Base-by-base conservation (phyloP, 2,113 vertebrate genomes). In the Odontesthes bonariensis region DNA sequence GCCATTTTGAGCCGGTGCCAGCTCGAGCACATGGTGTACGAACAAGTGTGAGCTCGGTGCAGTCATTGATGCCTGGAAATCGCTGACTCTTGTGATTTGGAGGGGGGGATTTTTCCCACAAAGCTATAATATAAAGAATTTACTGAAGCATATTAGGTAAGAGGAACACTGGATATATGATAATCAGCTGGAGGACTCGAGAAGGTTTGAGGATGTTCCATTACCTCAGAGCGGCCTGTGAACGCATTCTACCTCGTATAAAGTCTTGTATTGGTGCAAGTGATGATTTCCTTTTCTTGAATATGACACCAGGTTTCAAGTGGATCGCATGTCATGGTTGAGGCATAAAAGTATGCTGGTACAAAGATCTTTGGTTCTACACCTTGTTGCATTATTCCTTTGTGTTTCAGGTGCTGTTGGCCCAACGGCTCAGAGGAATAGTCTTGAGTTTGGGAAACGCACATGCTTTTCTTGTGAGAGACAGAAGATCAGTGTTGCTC, bases 131-230 rank as follows among this genome's bases (percentile, higher is more conserved):
- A 53, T 56, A 40, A 79, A 71, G 61, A 82, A 90, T 86, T 55
- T 87, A 73, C 66, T 63, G 73, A 86, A 82, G 77, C 56, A 69
- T 77, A 65, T 87, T 69, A 59, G 55, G 69, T 83, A 78, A 84
- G 55, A 52, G 22, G 55, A 61, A 53, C 38, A n/a, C 52, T 1
- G 1, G 35, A 72, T 27, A 61, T 71, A 47, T 51, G 80, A 20
- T 32, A 67, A 3, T 58, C 69, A 74, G 56, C 76, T 77, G 44
- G 35, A 17, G 13, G 32, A 68, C 10, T 33, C 53, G 54, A 55
- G 77, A 23, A 62, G 31, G 44, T 58, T 33, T 22, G 16, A 40
- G 32, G 27, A 61, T 52, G 32, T 33, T 0, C 13, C 23, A 11
- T 17, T 22, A 44, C 44, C 19, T 11, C 44, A 10, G 54, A 51